Base-by-base conservation (phyloP, 2,888 invertebrate genomes). In the Neoascia interrupta region DNA sequence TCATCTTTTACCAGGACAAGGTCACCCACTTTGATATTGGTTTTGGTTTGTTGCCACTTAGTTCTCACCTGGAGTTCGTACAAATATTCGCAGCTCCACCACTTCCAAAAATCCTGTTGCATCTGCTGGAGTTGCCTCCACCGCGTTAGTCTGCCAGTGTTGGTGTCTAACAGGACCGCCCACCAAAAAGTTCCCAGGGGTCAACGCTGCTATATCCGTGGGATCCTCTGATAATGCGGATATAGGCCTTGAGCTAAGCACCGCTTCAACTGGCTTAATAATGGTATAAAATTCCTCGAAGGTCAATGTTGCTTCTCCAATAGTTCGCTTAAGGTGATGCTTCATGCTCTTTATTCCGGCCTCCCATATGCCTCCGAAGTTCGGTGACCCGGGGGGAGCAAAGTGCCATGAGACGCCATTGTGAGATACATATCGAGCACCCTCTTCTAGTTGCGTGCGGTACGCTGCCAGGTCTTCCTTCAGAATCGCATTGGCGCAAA, bases 1-100 rank as follows among this genome's bases (percentile, higher is more conserved):
- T 79, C 66, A 19, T 70, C 61, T 26, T 53, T 43, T 10, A 54
- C 2, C 1, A 72, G 16, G 1, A 79, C 61, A 15, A 79, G 23
- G 8, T 53, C 56, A 10, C 36, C 43, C 10, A 66, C 26, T 19
- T 49, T 31, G 8, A 80, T 26, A 8, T 68, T 68, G 1, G 8
- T 3, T 13, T 60, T 11, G 2, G n/a, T 8, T 19, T 61, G 49
- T 4, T 28, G 19, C 70, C 60, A 74, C 21, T 69, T 73, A 5
- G 8, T 8, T 18, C 69, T 19, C 5, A 43, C 28, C 31, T 74
- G 60, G 10, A 70, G 39, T 10, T 64, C 56, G 6, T 31, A 19
- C 26, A 8, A 26, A 8, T 26, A 26, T 26, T 26, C 26, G 26
- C 26, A 26, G n/a, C 34, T 34, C 10, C 34, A n/a, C 11, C 34